Percentiles rank a stretch among this genome's conserved stretches.
phyloP scores from a whole-genome alignment of 2,888 invertebrate genomes.

The Lomographa bimaculata region DNA sequence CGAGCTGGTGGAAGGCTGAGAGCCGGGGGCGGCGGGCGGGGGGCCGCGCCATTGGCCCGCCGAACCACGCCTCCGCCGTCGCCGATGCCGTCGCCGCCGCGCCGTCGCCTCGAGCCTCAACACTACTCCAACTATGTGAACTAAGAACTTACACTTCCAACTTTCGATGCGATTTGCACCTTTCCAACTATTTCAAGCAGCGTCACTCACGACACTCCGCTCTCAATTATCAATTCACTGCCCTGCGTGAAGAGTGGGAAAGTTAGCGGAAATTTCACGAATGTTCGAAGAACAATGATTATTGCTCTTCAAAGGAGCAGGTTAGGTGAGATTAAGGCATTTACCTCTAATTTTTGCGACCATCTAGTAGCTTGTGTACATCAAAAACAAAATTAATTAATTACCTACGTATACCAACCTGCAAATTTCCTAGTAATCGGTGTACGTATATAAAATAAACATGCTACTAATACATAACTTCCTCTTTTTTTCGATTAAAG shows the following conservation, averaged over 20 bases:
- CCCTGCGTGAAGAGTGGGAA: constrained; percentile 22
- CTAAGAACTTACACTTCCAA: constrained; percentile 53
- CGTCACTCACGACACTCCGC: constrained; percentile 30
- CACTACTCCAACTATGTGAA: constrained; percentile 55
- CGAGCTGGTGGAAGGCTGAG: constrained; percentile 68
- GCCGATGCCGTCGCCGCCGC: constrained; percentile 58
- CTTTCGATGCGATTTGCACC: constrained; percentile 49
- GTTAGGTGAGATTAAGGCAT: no score
- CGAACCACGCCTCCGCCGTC: constrained; percentile 73
- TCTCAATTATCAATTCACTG: constrained; percentile 37
- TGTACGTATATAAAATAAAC: no score
- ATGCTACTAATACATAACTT: no score
- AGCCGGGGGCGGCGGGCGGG: constrained; percentile 67
- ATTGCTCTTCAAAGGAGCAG: constrained; percentile 4
- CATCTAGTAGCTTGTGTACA: no score
- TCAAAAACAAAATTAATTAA: no score
- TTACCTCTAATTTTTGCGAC: no score
- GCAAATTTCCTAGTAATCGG: no score
- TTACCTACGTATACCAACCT: no score
- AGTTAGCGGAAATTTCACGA: constrained; percentile 23
- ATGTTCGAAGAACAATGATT: constrained; percentile 8
- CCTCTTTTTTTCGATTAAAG: no score
- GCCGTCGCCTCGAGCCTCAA: constrained; percentile 41
- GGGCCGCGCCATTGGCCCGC: constrained; percentile 75
- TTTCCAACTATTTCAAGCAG: constrained; percentile 47